Evolutionary conservation across 2,113 vertebrate genomes (phyloP).

Genomic region (Austrofundulus limnaeus): DNA sequence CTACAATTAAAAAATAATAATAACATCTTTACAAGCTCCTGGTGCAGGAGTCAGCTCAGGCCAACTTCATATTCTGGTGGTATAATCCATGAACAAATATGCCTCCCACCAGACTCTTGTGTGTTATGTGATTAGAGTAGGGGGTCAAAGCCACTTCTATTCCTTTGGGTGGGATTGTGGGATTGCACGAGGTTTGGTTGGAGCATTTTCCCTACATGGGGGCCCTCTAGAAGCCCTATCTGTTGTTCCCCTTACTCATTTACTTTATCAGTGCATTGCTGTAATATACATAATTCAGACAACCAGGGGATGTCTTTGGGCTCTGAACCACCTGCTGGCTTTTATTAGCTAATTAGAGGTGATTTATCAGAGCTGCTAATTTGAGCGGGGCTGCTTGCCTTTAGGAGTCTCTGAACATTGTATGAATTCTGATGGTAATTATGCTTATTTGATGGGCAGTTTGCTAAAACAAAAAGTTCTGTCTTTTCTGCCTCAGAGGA

Average conservation of each 20-base stretch:
- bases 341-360: conserved; percentile 99
- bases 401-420: conserved; percentile 86
- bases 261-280: conserved; percentile 82
- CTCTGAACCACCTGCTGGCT: conserved; percentile 94
- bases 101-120: conserved; percentile 56
- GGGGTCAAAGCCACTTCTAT: conserved; percentile 83
- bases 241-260: conserved; percentile 81
- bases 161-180: conserved; percentile 80
- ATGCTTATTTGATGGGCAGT: conserved; percentile 89
- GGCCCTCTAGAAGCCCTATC: conserved; percentile 71
- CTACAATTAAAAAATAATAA: conserved; percentile 70
- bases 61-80: conserved; percentile 64
- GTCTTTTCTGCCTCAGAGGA: conserved; percentile 78
- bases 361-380: conserved; percentile 96
- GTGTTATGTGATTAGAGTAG: conserved; percentile 73
- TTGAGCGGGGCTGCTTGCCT: conserved; percentile 88
- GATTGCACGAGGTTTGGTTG: conserved; percentile 76
- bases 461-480: conserved; percentile 85
- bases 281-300: conserved; percentile 95
- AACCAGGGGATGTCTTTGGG: conserved; percentile 90
- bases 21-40: conserved; percentile 70
- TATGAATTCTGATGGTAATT: conserved; percentile 92
- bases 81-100: conserved; percentile 77
- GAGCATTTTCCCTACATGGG: conserved; percentile 72
- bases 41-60: conserved; percentile 33